A percentile compares a stretch with the other conserved stretches of the same genome.
These are phyloP conservation scores for Dorcus hopei DNA, from an alignment of 2,888 invertebrate genomes.

Conservation along the genomic window DNA sequence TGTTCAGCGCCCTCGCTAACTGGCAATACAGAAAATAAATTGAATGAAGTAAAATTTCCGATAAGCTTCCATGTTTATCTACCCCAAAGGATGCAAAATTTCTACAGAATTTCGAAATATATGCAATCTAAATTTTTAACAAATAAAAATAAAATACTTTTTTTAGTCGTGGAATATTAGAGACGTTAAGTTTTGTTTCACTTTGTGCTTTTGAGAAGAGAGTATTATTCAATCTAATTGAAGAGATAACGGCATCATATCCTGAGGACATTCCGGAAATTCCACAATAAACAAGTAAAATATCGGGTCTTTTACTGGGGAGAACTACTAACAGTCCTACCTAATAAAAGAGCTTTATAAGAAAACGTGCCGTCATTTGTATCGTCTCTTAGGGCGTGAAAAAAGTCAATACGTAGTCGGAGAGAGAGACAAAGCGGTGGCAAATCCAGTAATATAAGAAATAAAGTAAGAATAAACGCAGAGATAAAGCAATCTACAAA, in stretches of 20 bases:
- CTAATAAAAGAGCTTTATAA: slow-evolving; percentile 29
- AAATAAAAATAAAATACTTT: no score
- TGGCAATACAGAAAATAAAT: slow-evolving; percentile 42
- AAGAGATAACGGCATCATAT: not conserved
- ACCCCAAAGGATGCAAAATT: slow-evolving; percentile 5
- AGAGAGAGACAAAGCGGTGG: not conserved
- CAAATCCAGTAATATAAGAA: slow-evolving; percentile 1
- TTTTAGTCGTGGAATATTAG: not conserved
- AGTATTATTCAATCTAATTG: not conserved
- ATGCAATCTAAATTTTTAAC: no score
- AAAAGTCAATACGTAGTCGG: slow-evolving; percentile 12
- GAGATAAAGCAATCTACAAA: slow-evolving; percentile 4
- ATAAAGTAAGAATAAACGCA: slow-evolving; percentile 2
- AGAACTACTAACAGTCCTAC: slow-evolving; percentile 24
- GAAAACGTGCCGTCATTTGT: slow-evolving; percentile 30
- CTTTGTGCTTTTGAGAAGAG: not conserved
- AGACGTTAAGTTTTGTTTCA: not conserved
- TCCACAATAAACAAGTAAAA: no score
- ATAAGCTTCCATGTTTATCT: slow-evolving; percentile 23
- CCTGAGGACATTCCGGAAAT: no score
- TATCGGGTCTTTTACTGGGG: no score
- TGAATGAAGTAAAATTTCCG: slow-evolving; percentile 39
- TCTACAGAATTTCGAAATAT: not conserved
- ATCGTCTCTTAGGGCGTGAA: slow-evolving; percentile 12
- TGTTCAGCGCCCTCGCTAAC: slow-evolving; percentile 26